Conservation (phyloP, 2,888 invertebrate genomes). For the Monoplex corrugatus region DNA sequence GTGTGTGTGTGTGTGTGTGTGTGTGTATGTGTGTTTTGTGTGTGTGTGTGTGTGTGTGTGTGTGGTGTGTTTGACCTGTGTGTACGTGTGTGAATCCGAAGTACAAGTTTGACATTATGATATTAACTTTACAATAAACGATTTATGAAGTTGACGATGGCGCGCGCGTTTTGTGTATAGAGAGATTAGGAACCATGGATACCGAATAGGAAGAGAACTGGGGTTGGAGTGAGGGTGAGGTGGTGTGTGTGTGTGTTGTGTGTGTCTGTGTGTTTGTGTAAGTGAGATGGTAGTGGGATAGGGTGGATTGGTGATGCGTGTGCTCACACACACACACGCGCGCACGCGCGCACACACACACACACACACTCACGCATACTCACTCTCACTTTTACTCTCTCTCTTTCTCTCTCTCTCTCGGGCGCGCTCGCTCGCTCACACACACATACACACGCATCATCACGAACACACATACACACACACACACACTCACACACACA, state of each 20-base stretch:
- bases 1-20: neutral
- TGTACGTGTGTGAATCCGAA: neutral
- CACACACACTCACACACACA: neutral
- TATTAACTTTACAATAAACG: too few relatives aligned
- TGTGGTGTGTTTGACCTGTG: neutral
- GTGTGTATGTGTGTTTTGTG: neutral
- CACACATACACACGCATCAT: neutral
- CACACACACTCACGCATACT: neutral
- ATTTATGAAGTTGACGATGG: too few relatives aligned
- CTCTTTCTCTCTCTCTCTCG: neutral
- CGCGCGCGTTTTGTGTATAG: too few relatives aligned
- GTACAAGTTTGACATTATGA: too few relatives aligned
- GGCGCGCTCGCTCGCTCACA: neutral
- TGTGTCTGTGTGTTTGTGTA: neutral
- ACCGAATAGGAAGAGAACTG: neutral
- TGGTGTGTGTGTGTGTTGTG: neutral
- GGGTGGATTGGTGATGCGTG: too few relatives aligned
- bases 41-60: neutral
- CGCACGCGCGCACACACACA: neutral
- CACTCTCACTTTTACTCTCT: neutral
- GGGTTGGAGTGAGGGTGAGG: too few relatives aligned
- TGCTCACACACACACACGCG: neutral
- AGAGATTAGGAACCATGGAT: neutral
- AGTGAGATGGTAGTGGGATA: conserved; percentile 11
- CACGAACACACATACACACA: neutral